phyloP scores from a whole-genome alignment of 2,113 vertebrate genomes.

The Mus spicilegus region DNA sequence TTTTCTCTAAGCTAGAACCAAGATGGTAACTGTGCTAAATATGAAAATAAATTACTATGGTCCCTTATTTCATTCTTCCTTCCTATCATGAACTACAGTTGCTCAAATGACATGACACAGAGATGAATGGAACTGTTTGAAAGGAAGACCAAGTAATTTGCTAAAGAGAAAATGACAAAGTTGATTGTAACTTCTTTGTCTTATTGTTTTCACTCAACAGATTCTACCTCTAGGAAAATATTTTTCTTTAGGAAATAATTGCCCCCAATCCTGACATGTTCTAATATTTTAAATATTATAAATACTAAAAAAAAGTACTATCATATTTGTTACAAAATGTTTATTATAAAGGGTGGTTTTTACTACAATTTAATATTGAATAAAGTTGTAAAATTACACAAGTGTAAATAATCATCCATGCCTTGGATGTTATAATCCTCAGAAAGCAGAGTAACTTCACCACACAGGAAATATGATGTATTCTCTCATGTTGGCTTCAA shows the following conservation, averaged over 20 bases:
- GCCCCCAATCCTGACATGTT: not conserved
- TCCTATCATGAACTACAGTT: not conserved
- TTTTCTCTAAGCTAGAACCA: not conserved
- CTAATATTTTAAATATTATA: not conserved
- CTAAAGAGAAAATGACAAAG: not conserved
- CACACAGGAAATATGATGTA: not conserved
- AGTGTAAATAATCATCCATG: not conserved
- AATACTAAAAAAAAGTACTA: too few species aligned
- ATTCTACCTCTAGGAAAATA: not conserved
- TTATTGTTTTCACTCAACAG: not conserved
- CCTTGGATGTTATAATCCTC: not conserved
- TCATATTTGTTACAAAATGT: not conserved
- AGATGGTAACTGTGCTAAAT: not conserved
- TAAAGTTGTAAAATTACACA: not conserved
- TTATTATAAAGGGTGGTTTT: not conserved
- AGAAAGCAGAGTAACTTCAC: not conserved
- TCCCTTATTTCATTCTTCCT: not conserved
- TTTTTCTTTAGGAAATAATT: not conserved
- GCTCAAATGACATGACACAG: not conserved
- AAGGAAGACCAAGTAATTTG: not conserved
- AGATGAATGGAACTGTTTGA: not conserved
- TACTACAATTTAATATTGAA: not conserved
- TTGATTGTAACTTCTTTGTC: not conserved
- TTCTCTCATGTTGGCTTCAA: not conserved
- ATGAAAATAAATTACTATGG: not conserved